These are phyloP conservation scores for Fistularia commersonii DNA, from an alignment of 2,797 vertebrate genomes.

Conservation along the genomic window DNA sequence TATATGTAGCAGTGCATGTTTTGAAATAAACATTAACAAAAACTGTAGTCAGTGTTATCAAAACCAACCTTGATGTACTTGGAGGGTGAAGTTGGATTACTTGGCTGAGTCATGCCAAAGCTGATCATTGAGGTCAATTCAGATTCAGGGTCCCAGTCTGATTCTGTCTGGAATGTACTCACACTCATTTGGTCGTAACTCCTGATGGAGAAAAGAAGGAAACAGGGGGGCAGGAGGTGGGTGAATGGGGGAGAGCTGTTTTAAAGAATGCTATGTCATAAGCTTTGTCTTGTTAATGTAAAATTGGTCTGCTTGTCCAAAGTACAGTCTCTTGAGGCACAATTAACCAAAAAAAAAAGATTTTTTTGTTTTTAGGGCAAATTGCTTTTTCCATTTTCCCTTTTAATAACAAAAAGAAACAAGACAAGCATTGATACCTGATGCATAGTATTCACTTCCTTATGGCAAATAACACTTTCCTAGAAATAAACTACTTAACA, in stretches of 20 bases:
- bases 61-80: conserved; percentile 59
- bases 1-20: not conserved
- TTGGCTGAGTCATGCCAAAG: conserved; percentile 54
- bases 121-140: conserved; percentile 55
- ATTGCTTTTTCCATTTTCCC: not conserved
- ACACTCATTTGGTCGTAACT: conserved; percentile 70
- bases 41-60: not conserved
- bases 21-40: not conserved
- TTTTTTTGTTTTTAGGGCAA: not conserved
- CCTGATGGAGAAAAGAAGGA: conserved; percentile 58
- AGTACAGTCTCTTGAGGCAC: not conserved
- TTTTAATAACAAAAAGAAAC: conserved; percentile 14
- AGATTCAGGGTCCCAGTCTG: conserved; percentile 42
- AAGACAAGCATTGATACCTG: conserved; percentile 27
- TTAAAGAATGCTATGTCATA: conserved; percentile 52
- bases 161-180: conserved; percentile 50
- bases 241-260: not conserved
- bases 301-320: conserved; percentile 1
- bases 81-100: conserved; percentile 39
- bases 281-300: conserved; percentile 36
- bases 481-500: conserved; percentile 45
- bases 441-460: conserved; percentile 14
- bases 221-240: conserved; percentile 4
- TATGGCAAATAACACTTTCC: not conserved
- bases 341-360: not conserved